Conservation (phyloP, 2,888 invertebrate genomes). For the Volucella inflata region DNA sequence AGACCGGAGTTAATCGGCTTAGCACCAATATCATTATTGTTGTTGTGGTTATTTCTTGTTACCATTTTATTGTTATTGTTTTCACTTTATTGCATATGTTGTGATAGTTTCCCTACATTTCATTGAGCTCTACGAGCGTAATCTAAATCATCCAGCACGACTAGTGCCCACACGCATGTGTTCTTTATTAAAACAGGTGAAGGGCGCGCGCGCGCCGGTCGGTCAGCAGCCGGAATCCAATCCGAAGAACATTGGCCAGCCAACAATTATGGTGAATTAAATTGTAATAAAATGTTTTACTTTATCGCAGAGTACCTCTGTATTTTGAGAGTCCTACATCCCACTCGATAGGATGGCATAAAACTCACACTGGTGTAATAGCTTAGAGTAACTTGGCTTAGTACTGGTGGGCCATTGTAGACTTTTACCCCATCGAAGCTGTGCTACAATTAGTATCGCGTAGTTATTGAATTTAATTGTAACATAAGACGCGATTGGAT, state of each 20-base stretch:
- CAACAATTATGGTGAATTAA: constrained; percentile 80
- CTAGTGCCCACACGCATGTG: constrained; percentile 67
- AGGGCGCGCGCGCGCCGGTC: not conserved
- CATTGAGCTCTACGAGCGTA: constrained; percentile 57
- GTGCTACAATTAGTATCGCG: constrained; percentile 71
- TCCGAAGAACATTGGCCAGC: constrained; percentile 72
- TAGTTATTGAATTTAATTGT: constrained; percentile 75
- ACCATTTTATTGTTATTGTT: constrained; percentile 72
- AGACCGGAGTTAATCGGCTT: constrained; percentile 27
- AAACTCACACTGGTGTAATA: not conserved
- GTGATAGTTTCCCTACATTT: constrained; percentile 66
- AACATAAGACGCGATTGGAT: constrained; percentile 66
- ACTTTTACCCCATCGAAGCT: constrained; percentile 48
- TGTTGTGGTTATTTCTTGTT: constrained; percentile 55
- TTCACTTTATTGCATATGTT: constrained; percentile 63
- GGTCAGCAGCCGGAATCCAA: constrained; percentile 12
- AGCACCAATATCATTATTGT: constrained; percentile 42
- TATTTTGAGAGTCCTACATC: constrained; percentile 27
- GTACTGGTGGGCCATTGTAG: constrained; percentile 42
- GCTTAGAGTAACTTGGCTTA: not conserved
- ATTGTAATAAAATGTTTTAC: constrained; percentile 80
- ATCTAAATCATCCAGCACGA: constrained; percentile 69
- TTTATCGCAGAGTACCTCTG: constrained; percentile 76
- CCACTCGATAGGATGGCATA: constrained; percentile 34
- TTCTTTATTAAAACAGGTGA: constrained; percentile 29